Conservation (phyloP, 2,113 vertebrate species). For the Stictonetta naevosa region DNA sequence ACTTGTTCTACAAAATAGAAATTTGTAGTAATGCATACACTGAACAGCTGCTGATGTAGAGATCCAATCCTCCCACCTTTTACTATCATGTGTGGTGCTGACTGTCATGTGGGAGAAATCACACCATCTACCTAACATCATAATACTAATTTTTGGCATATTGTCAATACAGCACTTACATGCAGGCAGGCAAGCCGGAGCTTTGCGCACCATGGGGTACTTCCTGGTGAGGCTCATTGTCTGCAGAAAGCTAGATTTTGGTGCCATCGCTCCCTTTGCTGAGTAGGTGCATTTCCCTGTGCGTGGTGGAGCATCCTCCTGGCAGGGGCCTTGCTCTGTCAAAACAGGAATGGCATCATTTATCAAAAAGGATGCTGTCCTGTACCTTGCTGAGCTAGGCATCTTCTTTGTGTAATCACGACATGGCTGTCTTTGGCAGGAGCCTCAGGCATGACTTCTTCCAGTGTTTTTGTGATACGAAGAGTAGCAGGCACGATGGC, state of each 20-base stretch:
- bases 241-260: neutral
- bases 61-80: neutral
- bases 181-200: neutral
- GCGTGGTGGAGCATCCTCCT: accelerated
- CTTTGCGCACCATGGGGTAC: neutral
- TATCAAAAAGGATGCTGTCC: neutral
- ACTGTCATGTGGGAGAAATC: neutral
- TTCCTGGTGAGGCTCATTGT: neutral
- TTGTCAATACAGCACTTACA: neutral
- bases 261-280: neutral
- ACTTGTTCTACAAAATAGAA: neutral
- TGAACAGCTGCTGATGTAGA: neutral
- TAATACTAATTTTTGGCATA: neutral
- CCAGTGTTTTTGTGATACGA: neutral
- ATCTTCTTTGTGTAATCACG: neutral
- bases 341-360: neutral
- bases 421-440: neutral
- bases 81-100: accelerated
- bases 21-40: neutral
- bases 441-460: accelerated
- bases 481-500: neutral
- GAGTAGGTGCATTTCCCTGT: neutral
- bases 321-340: neutral
- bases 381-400: neutral
- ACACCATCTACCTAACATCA: accelerated